Conservation (phyloP, 2,113 vertebrate species). For the Clarias magur region DNA sequence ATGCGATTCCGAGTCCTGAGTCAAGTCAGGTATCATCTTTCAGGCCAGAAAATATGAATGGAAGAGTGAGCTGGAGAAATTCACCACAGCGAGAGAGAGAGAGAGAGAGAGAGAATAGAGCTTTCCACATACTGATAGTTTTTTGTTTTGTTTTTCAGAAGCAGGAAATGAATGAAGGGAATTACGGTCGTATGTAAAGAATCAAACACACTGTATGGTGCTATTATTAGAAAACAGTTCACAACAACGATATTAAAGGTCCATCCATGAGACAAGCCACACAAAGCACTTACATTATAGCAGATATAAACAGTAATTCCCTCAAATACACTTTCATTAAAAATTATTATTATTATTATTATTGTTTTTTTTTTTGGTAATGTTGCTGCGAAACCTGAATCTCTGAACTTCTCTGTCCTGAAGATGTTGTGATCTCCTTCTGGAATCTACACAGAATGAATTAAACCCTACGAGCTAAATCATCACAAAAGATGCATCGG, state of each 20-base stretch:
- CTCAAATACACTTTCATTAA: not conserved
- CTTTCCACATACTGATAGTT: not conserved
- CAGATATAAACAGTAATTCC: not conserved
- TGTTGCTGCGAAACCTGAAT: not conserved
- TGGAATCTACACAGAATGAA: too few species aligned
- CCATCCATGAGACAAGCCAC: not conserved
- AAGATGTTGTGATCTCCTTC: too few species aligned
- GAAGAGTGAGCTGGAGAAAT: not conserved
- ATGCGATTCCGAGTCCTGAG: not conserved
- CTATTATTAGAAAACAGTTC: not conserved
- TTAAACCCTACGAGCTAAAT: not conserved
- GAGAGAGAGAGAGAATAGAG: not conserved
- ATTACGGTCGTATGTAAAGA: not conserved
- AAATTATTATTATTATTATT: too few species aligned
- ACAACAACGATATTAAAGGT: not conserved
- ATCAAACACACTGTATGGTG: not conserved
- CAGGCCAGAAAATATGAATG: not conserved
- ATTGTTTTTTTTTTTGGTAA: not conserved
- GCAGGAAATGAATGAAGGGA: not conserved
- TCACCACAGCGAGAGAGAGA: not conserved
- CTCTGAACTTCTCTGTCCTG: not conserved
- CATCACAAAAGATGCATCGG: not conserved
- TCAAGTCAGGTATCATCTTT: not conserved
- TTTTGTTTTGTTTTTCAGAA: not conserved
- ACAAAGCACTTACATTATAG: not conserved